Conservation (phyloP, 1,140 invertebrate genomes). For the Scaptomyza graminum region DNA sequence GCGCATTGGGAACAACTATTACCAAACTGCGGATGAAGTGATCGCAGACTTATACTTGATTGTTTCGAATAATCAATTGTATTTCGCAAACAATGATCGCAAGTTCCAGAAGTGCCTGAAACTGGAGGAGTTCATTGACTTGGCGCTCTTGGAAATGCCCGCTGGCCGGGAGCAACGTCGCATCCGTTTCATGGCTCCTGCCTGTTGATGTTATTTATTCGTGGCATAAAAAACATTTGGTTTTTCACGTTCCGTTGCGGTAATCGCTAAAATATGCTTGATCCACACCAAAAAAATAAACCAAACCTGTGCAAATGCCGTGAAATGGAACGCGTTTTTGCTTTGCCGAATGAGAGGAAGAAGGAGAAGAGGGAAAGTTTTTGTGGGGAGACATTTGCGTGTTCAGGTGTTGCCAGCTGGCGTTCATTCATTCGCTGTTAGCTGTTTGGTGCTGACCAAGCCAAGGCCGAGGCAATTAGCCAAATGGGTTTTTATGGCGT, state of each 20-base stretch:
- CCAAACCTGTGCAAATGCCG: slow-evolving; percentile 29
- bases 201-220: no score
- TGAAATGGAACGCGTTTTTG: slow-evolving; percentile 38
- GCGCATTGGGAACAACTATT: no score
- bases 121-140: no score
- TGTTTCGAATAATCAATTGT: no score
- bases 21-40: no score
- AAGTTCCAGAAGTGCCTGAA: no score
- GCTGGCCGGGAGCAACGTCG: no score
- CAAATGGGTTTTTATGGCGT: slow-evolving; percentile 75
- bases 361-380: not conserved
- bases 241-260: slow-evolving; percentile 20
- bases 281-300: not conserved
- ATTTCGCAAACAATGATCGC: no score
- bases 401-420: slow-evolving; percentile 32
- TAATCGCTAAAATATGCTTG: slow-evolving; percentile 38
- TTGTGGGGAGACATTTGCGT: not conserved
- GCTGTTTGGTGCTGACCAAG: slow-evolving; percentile 30
- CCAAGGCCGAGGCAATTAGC: slow-evolving; percentile 63
- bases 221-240: slow-evolving; percentile 26
- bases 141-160: no score
- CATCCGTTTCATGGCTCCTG: no score
- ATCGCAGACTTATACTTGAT: no score
- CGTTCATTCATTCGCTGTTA: no score
- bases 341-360: not conserved